Evolutionary conservation across 2,113 vertebrate genomes (phyloP).

Genomic region (Spea bombifrons): DNA sequence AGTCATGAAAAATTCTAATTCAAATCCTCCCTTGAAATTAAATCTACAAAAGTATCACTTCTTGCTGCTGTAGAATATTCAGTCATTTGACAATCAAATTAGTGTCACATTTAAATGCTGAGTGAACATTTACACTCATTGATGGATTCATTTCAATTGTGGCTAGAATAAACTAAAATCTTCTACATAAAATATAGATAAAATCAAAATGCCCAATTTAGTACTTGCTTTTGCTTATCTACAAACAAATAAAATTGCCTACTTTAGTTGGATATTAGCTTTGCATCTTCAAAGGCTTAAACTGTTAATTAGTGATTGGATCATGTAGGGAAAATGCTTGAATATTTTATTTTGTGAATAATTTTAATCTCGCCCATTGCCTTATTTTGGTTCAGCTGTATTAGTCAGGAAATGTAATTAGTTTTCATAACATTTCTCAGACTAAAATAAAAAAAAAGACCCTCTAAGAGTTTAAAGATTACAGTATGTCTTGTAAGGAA

Average conservation of each 20-base stretch:
- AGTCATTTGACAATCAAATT: constrained; percentile 60
- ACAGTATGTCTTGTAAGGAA: too few species aligned
- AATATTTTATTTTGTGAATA: neutral
- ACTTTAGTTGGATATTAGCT: neutral
- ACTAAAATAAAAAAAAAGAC: neutral
- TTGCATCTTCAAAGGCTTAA: constrained; percentile 19
- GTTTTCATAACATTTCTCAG: constrained; percentile 4
- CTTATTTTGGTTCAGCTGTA: neutral
- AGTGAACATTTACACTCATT: constrained; percentile 57
- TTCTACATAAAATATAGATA: constrained; percentile 49
- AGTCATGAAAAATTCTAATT: constrained; percentile 46
- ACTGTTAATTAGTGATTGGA: neutral
- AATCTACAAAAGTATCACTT: constrained; percentile 59
- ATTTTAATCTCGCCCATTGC: neutral
- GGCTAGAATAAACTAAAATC: constrained; percentile 35
- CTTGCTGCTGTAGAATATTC: constrained; percentile 57
- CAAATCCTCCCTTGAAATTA: constrained; percentile 53
- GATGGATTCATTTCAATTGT: constrained; percentile 52
- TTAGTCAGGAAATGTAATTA: constrained; percentile 48
- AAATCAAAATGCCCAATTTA: constrained; percentile 14
- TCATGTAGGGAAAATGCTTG: neutral
- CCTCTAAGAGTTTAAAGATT: neutral
- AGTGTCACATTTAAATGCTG: constrained; percentile 56
- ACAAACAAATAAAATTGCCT: constrained; percentile 22
- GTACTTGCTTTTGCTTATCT: constrained; percentile 26